phyloP scores from a whole-genome alignment of 2,888 invertebrate species.

The Pandemis corylana region DNA sequence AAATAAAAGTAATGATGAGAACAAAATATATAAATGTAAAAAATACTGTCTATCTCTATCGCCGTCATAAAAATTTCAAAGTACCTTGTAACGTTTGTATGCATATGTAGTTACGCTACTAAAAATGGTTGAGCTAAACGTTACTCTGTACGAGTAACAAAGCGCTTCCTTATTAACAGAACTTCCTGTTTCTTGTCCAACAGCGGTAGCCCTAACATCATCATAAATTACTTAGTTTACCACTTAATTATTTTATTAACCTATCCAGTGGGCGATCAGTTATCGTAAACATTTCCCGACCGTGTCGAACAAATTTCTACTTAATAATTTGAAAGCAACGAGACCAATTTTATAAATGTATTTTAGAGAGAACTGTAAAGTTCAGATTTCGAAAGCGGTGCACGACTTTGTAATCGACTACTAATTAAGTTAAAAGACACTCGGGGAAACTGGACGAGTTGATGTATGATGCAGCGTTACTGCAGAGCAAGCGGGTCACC shows the following conservation, averaged over 20 bases:
- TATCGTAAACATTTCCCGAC: constrained; percentile 10
- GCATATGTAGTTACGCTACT: constrained; percentile 12
- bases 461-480: background rate
- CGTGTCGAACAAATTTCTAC: background rate
- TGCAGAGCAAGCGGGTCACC: background rate
- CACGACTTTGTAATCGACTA: background rate
- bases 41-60: background rate
- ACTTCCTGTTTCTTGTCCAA: constrained; percentile 43
- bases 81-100: background rate
- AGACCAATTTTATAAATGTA: background rate
- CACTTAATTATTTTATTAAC: constrained; percentile 37
- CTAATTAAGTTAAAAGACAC: background rate
- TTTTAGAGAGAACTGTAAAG: background rate
- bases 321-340: background rate
- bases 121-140: constrained; percentile 40
- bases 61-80: background rate
- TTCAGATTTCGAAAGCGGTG: background rate
- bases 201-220: constrained; percentile 36
- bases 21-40: background rate
- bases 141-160: constrained; percentile 32
- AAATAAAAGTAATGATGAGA: too few species aligned
- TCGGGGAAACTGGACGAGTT: background rate
- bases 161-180: constrained; percentile 46
- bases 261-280: constrained; percentile 14
- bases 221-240: constrained; percentile 40